Conservation (phyloP, 2,888 invertebrate species). For the Orchestes rusci region DNA sequence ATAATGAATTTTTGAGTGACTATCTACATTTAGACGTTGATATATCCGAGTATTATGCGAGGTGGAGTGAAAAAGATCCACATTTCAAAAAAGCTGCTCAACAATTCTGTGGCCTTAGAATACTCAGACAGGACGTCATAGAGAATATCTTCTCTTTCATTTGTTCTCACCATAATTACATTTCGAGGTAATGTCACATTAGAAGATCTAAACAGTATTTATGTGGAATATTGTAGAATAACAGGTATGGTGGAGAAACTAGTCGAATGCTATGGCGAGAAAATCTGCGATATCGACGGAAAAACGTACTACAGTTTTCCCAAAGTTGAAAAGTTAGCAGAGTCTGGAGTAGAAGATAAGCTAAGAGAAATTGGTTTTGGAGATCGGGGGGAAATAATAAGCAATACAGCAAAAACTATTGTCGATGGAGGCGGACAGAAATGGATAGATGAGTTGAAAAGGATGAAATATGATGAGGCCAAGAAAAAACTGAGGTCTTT, state of each 20-base stretch:
- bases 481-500: conserved; percentile 66
- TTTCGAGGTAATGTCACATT: conserved; percentile 75
- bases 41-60: conserved; percentile 59
- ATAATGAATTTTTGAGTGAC: conserved; percentile 50
- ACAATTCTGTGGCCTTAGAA: conserved; percentile 78
- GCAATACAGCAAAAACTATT: conserved; percentile 60
- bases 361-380: conserved; percentile 74
- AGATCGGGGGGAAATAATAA: conserved; percentile 82
- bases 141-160: conserved; percentile 95
- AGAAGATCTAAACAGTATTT: no score
- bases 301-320: conserved; percentile 74
- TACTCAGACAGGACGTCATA: conserved; percentile 81
- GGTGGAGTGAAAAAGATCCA: conserved; percentile 69
- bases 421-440: conserved; percentile 57
- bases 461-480: conserved; percentile 64
- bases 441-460: conserved; percentile 67
- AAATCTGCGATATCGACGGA: conserved; percentile 61
- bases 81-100: conserved; percentile 63
- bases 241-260: conserved; percentile 86
- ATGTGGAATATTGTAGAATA: conserved; percentile 59
- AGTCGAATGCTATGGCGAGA: conserved; percentile 70
- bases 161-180: conserved; percentile 96
- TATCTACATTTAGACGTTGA: conserved; percentile 76
- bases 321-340: conserved; percentile 54
- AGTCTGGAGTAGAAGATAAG: conserved; percentile 58